Conservation (phyloP, 2,113 vertebrate genomes). For the Vombatus ursinus region DNA sequence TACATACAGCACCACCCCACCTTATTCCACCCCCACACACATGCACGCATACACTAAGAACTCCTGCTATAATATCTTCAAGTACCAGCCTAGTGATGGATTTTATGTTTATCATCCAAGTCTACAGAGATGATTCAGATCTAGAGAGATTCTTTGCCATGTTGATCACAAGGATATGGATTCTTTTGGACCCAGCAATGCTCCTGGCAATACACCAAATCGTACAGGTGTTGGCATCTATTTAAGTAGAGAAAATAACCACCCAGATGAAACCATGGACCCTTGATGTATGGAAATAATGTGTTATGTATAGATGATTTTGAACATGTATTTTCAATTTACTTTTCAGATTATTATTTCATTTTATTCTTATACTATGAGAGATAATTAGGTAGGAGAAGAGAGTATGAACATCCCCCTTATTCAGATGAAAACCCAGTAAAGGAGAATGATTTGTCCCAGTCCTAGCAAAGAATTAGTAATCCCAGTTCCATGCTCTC, state of each 20-base stretch:
- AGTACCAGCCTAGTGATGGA: neutral
- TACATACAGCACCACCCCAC: no score
- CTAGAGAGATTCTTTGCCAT: neutral
- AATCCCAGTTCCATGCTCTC: neutral
- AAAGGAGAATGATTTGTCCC: neutral
- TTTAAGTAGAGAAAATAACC: neutral
- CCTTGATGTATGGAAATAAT: neutral
- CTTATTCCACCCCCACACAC: no score
- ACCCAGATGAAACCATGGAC: neutral
- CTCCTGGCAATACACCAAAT: neutral
- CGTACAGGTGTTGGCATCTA: neutral
- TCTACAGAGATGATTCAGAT: neutral
- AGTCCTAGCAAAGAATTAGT: neutral
- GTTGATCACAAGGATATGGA: neutral
- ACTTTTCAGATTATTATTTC: neutral
- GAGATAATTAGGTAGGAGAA: neutral
- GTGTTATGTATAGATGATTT: neutral
- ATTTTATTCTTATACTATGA: neutral
- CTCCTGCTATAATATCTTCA: neutral
- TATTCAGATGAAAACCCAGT: neutral
- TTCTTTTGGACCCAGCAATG: neutral
- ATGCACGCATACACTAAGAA: no score
- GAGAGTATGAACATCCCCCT: neutral
- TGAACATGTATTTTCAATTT: neutral
- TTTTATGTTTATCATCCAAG: neutral